Conservation (phyloP, 2,113 vertebrate genomes). For the Aythya baeri region DNA sequence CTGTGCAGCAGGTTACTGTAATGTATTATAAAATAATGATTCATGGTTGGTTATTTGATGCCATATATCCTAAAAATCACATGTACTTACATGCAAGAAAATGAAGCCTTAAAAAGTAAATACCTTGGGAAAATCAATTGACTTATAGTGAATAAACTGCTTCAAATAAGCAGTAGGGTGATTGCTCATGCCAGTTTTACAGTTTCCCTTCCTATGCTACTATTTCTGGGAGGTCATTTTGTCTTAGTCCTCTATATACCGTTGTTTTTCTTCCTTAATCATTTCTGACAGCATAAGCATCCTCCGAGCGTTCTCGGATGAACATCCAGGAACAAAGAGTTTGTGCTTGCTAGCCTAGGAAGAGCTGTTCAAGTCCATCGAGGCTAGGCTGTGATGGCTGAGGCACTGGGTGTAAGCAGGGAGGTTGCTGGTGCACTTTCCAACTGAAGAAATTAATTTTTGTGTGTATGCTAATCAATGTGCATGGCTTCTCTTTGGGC, state of each 20-base stretch:
- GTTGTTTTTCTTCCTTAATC: not conserved
- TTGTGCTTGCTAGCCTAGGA: not conserved
- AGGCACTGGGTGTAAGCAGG: not conserved
- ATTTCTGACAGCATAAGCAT: not conserved
- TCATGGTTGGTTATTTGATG: not conserved
- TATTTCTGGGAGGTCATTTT: not conserved
- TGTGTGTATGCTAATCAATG: not conserved
- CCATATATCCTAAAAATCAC: not conserved
- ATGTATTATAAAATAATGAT: not conserved
- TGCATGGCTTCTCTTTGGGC: not conserved
- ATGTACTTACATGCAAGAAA: not conserved
- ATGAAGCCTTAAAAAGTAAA: not conserved
- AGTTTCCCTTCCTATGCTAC: not conserved
- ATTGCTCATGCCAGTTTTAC: not conserved
- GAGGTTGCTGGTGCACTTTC: not conserved
- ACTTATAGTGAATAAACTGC: not conserved
- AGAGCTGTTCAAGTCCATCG: not conserved
- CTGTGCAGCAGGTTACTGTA: fast-evolving
- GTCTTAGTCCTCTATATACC: not conserved
- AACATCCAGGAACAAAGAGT: not conserved
- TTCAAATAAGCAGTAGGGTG: not conserved
- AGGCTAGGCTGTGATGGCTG: not conserved
- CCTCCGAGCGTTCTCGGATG: fast-evolving
- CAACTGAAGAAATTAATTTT: not conserved
- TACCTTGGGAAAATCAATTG: not conserved